Evolutionary conservation across 2,797 vertebrate genomes (phyloP), one percentile per base, ranked within the genome.

Genomic region (Lacerta viridis): DNA sequence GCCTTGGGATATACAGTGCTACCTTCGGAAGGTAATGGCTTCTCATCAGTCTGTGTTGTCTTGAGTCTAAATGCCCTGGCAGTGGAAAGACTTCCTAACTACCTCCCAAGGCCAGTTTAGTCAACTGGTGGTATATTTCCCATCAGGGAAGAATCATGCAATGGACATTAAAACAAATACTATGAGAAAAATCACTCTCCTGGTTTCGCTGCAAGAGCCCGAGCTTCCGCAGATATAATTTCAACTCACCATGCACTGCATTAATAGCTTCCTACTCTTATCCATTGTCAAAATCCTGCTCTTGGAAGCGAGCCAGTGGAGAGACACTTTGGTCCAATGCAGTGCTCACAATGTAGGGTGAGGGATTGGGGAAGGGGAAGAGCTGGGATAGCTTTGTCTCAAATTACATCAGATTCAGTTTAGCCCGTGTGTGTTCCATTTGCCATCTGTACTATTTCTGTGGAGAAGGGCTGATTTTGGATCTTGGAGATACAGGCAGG

Each of bases 1-100:
- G 89, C 91, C 88, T 91, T 93, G 90, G 89, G 91, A 76, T 90
- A 76, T 90, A 83, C 77, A 41, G 64, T 84, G 25, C 79, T 80
- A 27, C 29, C 15, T 77, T 93, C 15, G 6, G 83, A 39, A 88
- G 59, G 55, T 92, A 92, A 93, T 79, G 64, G 88, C 89, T 92
- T 91, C 55, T 61, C 50, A 23, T 92, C 69, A 25, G 80, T 92
- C 29, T 75, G 1, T 59, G 72, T 90, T 88, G 74, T 89, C 86
- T 87, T 74, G n/a, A 77, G 33, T 9, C 84, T 89, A 83, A 82
- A 89, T 93, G 89, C 55, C 27, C 87, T 81, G n/a, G 50, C 33
- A 86, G 85, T 13, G 39, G 92, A 91, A 91, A 27, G 0, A 3
- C 87, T 87, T 83, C 43, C 7, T 43, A 66, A 17, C 23, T 90